Base-by-base conservation (phyloP, 2,113 vertebrate species). In the Pachypanchax playfairii region DNA sequence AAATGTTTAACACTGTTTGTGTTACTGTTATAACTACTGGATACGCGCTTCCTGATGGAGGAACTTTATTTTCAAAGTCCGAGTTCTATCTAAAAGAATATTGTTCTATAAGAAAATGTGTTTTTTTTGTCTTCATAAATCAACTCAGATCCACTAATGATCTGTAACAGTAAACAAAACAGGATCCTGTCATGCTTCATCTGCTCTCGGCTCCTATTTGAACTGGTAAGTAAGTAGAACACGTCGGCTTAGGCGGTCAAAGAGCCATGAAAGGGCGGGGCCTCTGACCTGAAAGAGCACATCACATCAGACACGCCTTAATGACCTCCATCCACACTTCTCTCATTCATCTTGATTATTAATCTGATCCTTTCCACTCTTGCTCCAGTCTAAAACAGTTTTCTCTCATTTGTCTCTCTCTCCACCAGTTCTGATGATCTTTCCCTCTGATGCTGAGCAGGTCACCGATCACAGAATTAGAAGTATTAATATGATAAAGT, bases 211-310 rank as follows among this genome's bases (percentile, higher is more conserved):
- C 43, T 29, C 63, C 65, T 15, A 43, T 61, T 35, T 76, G 64
- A 75, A 75, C 63, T 36, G 38, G 4, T 6, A 56, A 73, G 77
- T 80, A 79, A 82, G 68, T 29, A 36, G 77, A 75, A 62, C 83
- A 71, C 42, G 20, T 70, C 63, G 18, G 41, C 53, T 70, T 25
- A 55, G 14, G 11, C 47, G 49, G 28, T 36, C 22, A 36, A 18
- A 65, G 70, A 55, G 9, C 26, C 20, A 38, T 17, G 52, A 66
- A 43, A 61, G 46, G 22, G 18, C 29, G 25, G 10, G 59, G 31
- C 60, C 73, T 77, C 73, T 70, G 79, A 78, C 74, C 74, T 29
- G 4, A 54, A 68, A 73, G 75, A 68, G 42, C 81, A 71, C 73
- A 65, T 65, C 28, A 6, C 65, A 74, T 81, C 74, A 80, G 47